These are phyloP conservation scores for Oryzias woworae DNA, from an alignment of 2,113 vertebrate genomes.

Conservation along the genomic window DNA sequence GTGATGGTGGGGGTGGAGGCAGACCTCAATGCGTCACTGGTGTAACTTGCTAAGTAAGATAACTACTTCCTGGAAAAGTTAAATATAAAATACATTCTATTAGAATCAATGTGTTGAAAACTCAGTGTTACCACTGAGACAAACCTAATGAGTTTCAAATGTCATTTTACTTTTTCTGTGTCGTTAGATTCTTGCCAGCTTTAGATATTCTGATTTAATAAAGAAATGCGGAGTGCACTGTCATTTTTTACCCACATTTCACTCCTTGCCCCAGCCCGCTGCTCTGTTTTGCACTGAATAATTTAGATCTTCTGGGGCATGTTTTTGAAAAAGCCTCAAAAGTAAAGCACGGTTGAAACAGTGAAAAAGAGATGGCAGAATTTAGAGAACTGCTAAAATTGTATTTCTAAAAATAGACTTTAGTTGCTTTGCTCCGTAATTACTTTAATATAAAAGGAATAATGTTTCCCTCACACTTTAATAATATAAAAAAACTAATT, in stretches of 20 bases:
- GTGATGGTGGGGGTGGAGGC: not conserved
- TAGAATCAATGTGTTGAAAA: not conserved
- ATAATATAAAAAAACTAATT: not conserved
- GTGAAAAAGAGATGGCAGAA: not conserved
- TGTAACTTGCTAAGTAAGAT: not conserved
- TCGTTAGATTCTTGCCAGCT: slow-evolving; percentile 6
- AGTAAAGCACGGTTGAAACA: not conserved
- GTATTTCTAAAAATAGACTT: not conserved
- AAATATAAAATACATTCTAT: too few species aligned
- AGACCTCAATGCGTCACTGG: not conserved
- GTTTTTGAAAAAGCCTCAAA: slow-evolving; percentile 19
- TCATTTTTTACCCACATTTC: slow-evolving; percentile 13
- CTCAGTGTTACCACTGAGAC: not conserved
- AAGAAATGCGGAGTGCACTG: slow-evolving; percentile 1
- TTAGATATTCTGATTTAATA: slow-evolving; percentile 8
- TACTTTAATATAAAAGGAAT: too few species aligned
- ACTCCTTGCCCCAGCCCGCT: slow-evolving; percentile 35
- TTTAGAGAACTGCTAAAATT: slow-evolving; percentile 1
- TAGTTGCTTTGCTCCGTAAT: not conserved
- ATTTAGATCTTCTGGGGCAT: slow-evolving; percentile 33
- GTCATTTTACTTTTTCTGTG: slow-evolving; percentile 1
- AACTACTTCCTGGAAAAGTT: slow-evolving; percentile 2
- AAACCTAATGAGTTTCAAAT: slow-evolving; percentile 1
- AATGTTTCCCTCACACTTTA: not conserved
- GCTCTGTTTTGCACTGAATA: slow-evolving; percentile 29